Evolutionary conservation across 2,888 invertebrate species (phyloP).

Genomic region (Rotaria sp.): DNA sequence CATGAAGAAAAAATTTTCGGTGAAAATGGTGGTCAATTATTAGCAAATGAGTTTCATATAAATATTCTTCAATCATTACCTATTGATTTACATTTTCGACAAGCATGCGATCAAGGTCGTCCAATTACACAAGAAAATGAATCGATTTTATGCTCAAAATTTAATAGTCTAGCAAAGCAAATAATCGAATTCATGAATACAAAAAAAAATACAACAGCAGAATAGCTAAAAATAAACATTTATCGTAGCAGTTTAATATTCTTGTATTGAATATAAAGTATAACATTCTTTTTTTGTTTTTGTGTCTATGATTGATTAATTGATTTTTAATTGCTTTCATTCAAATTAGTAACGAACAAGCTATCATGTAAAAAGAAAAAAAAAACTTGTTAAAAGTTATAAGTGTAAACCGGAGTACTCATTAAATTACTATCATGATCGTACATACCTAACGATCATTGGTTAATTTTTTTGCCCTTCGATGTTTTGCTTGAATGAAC

Average conservation of each 20-base stretch:
- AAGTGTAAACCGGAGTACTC: too few species aligned
- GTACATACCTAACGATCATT: neutral
- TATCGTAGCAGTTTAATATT: neutral
- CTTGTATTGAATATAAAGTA: neutral
- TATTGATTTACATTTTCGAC: neutral
- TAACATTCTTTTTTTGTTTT: neutral
- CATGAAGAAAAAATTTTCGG: constrained; percentile 70
- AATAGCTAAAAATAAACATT: neutral
- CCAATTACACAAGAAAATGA: neutral
- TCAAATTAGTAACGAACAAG: too few species aligned
- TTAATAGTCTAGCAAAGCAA: neutral
- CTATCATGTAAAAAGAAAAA: too few species aligned
- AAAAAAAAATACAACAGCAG: neutral
- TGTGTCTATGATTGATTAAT: too few species aligned
- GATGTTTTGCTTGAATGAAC: neutral
- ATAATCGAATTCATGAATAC: neutral
- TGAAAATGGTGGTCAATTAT: constrained; percentile 58
- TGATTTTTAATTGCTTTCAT: too few species aligned
- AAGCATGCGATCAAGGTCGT: neutral
- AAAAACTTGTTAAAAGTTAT: too few species aligned
- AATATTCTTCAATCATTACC: constrained; percentile 53
- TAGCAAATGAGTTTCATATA: constrained; percentile 60
- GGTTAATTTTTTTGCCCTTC: neutral
- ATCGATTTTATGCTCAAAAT: neutral
- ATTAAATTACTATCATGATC: too few species aligned